Percentiles rank a stretch among this genome's conserved stretches.
Evolutionary conservation across 2,888 invertebrate species (phyloP).

Genomic region (Conchocele bisecta): DNA sequence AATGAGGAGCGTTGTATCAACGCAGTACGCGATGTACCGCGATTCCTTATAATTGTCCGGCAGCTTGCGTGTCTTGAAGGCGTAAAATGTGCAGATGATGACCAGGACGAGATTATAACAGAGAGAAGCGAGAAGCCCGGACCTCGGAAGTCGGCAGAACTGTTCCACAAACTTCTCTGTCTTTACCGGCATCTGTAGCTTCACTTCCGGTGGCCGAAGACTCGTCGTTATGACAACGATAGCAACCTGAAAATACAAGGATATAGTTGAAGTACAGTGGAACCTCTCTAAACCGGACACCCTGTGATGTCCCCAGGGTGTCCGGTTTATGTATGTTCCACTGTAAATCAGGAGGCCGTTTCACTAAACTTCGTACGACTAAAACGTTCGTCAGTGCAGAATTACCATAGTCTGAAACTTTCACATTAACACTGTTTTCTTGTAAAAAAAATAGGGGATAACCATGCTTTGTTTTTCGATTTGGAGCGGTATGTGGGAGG

Average conservation of each 20-base stretch:
- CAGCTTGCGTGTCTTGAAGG: constrained; percentile 75
- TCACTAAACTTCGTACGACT: too few species aligned
- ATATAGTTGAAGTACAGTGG: too few species aligned
- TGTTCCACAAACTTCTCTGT: constrained; percentile 67
- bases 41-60: constrained; percentile 79
- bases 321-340: too few species aligned
- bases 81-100: constrained; percentile 68
- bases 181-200: constrained; percentile 63
- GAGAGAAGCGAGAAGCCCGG: constrained; percentile 65
- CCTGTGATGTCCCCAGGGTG: too few species aligned
- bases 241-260: constrained; percentile 54
- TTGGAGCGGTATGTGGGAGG: too few species aligned
- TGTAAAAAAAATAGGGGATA: too few species aligned
- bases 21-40: constrained; percentile 73
- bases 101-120: constrained; percentile 72
- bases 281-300: too few species aligned
- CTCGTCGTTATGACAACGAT: constrained; percentile 58
- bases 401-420: too few species aligned
- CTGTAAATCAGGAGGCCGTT: too few species aligned
- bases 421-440: too few species aligned
- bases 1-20: constrained; percentile 68
- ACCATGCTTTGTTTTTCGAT: too few species aligned
- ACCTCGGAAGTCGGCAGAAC: constrained; percentile 65
- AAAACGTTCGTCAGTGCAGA: too few species aligned
- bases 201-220: constrained; percentile 57